phyloP scores from a whole-genome alignment of 2,113 vertebrate species.

The Alexandromys fortis region DNA sequence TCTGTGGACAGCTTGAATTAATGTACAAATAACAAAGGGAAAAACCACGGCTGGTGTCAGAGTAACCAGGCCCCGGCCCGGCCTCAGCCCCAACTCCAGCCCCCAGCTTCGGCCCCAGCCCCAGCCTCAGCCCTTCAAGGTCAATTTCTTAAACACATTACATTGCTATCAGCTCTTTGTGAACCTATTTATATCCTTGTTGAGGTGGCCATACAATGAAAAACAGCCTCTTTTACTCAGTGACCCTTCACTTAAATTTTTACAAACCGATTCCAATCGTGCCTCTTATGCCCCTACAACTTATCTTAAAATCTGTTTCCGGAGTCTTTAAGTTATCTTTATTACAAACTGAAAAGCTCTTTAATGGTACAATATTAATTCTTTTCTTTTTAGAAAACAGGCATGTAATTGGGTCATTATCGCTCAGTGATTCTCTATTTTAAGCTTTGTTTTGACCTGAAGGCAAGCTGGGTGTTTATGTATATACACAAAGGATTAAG shows the following conservation, averaged over 20 bases:
- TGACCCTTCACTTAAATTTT: neutral
- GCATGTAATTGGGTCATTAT: neutral
- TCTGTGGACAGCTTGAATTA: constrained; percentile 39
- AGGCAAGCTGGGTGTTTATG: neutral
- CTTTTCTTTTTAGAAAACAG: neutral
- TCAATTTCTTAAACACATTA: constrained; percentile 52
- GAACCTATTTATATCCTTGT: constrained; percentile 20
- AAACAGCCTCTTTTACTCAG: neutral
- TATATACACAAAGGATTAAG: neutral
- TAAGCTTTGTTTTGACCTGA: constrained; percentile 25
- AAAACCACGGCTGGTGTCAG: neutral
- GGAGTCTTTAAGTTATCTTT: constrained; percentile 5
- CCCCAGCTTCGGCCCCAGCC: too few species aligned
- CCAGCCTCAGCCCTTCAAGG: neutral
- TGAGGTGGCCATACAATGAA: neutral
- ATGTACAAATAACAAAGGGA: constrained; percentile 60
- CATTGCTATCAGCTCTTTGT: constrained; percentile 31
- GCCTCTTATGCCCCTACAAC: neutral
- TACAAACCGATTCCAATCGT: neutral
- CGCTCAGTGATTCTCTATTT: neutral
- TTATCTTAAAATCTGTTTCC: constrained; percentile 48
- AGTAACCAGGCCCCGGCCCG: constrained; percentile 45
- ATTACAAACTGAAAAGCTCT: neutral
- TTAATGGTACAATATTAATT: neutral
- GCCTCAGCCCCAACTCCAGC: neutral